phyloP scores from a whole-genome alignment of 2,888 invertebrate species.

The Petrolisthes cinctipes region DNA sequence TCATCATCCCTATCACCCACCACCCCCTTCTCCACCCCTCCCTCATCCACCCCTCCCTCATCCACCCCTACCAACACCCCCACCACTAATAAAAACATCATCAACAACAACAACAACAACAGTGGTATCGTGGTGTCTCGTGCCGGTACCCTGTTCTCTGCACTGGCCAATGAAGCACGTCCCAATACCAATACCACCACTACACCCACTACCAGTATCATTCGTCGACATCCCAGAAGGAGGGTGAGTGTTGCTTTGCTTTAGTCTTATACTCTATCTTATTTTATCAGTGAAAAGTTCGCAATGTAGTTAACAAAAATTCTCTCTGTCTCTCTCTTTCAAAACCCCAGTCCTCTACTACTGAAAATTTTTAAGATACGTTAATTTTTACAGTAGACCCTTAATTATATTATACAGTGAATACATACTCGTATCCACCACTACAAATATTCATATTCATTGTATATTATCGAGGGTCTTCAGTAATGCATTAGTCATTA shows the following conservation, averaged over 20 bases:
- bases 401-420: too few species aligned
- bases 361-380: too few species aligned
- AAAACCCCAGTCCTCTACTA: too few species aligned
- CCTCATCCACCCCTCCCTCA: not conserved
- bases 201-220: slow-evolving; percentile 5
- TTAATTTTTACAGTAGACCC: too few species aligned
- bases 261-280: too few species aligned
- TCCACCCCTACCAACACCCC: not conserved
- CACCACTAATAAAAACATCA: not conserved
- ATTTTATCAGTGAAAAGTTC: too few species aligned
- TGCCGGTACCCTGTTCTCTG: slow-evolving; percentile 34
- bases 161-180: slow-evolving; percentile 50
- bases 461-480: too few species aligned
- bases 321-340: too few species aligned
- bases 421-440: too few species aligned
- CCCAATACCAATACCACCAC: slow-evolving; percentile 25
- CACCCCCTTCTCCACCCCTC: not conserved
- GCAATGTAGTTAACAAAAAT: too few species aligned
- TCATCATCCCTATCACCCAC: not conserved
- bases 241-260: slow-evolving; percentile 23
- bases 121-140: not conserved
- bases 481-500: too few species aligned
- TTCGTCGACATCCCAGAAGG: slow-evolving; percentile 26
- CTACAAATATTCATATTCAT: too few species aligned
- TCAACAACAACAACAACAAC: slow-evolving; percentile 19